These are phyloP conservation scores for Myiotriccus ornatus DNA, from an alignment of 2,797 vertebrate genomes.

Conservation along the genomic window DNA sequence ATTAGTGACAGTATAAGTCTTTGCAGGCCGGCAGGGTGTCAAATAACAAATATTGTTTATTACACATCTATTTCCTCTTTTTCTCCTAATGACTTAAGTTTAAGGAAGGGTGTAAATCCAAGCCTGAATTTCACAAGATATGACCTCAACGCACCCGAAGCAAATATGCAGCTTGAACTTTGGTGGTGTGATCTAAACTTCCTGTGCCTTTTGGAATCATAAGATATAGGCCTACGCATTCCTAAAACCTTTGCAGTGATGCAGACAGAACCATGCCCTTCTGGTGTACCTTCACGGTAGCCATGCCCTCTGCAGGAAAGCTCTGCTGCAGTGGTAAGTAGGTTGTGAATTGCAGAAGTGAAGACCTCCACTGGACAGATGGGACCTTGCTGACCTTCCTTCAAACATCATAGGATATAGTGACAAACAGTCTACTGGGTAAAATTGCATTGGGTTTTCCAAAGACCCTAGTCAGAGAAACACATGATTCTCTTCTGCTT, in stretches of 20 bases:
- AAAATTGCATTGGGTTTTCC: background rate
- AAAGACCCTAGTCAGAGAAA: background rate
- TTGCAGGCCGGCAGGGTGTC: background rate
- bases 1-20: background rate
- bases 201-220: background rate
- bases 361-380: background rate
- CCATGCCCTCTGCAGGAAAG: background rate
- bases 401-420: background rate
- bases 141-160: background rate
- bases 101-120: constrained; percentile 15
- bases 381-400: background rate
- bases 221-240: accelerated
- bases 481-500: background rate
- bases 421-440: background rate
- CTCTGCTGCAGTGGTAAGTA: background rate
- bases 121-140: background rate
- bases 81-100: background rate
- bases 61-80: background rate
- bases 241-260: background rate
- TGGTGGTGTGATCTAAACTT: background rate
- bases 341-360: accelerated
- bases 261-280: background rate
- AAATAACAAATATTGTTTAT: background rate
- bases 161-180: background rate
- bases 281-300: background rate